Base-by-base conservation (phyloP, 2,888 invertebrate species). In the Drosophila planitibia region DNA sequence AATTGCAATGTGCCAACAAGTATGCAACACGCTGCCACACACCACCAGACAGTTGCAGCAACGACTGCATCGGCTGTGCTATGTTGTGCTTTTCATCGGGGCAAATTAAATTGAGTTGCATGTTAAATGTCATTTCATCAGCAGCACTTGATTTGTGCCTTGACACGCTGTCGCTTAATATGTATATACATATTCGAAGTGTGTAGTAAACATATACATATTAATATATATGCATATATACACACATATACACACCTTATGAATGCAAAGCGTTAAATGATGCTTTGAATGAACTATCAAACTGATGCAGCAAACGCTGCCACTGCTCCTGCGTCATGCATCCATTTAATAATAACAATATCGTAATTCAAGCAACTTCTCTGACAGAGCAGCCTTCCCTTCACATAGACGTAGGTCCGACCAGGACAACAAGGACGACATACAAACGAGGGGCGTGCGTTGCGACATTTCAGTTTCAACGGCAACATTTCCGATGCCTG, bases 401-500 rank as follows among this genome's bases (percentile, higher is more conserved):
- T 81, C 67, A 63, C 76, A 85, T 83, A 75, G 80, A 77, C 73
- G 65, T 74, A 67, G 76, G 53, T 65, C 61, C 51, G 47, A 60
- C 70, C 53, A 33, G 63, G 41, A 52, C 61, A 32, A 59, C 37
- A 33, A 63, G 60, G 60, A 65, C 55, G 72, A 59, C 61, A 59
- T 60, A 78, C 75, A 71, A 73, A 75, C 66, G 69, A 58, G 66
- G 28, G 65, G 53, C 72, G 67, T 72, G 82, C 74, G 74, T 75
- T 74, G 85, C 85, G 82, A 91, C 92, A 91, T 91, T 86, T 86
- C 91, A 91, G 91, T 91, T 92, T 92, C 92, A 92, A 92, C 92
- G 92, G 90, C 92, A 92, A 92, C 92, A 92, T 92, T 92, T 92
- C 92, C 92, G 92, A 91, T 92, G 91, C 91, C 91, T 85, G 81